These are phyloP conservation scores for Drosophila neonasuta DNA, from an alignment of 2,888 invertebrate species.

Conservation along the genomic window DNA sequence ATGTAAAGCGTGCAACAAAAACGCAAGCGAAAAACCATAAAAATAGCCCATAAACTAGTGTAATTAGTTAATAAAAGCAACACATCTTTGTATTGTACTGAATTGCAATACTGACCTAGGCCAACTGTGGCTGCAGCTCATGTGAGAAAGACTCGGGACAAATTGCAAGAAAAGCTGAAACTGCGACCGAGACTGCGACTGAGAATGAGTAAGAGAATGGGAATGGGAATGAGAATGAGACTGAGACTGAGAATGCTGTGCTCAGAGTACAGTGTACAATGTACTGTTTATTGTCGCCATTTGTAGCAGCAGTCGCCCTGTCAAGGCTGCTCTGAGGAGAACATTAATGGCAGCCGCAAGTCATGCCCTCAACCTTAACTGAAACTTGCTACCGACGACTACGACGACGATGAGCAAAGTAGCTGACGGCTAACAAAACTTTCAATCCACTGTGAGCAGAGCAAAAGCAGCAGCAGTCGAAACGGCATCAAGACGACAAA, in stretches of 20 bases:
- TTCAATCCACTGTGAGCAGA: conserved; percentile 54
- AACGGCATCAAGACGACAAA: conserved; percentile 16
- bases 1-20: background rate
- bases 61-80: conserved; percentile 9
- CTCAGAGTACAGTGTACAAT: conserved; percentile 36
- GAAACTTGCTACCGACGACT: too few relatives aligned
- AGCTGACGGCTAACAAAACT: conserved; percentile 76
- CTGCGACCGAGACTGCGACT: conserved; percentile 3
- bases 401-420: conserved; percentile 54
- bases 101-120: conserved; percentile 22
- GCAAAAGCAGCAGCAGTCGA: conserved; percentile 9
- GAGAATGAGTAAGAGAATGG: background rate
- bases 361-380: conserved; percentile 73
- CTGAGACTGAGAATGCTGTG: too few relatives aligned
- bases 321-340: conserved; percentile 50
- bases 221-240: background rate
- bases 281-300: conserved; percentile 63
- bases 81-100: background rate
- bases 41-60: background rate
- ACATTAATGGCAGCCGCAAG: conserved; percentile 70
- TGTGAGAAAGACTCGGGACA: conserved; percentile 21
- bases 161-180: conserved; percentile 25
- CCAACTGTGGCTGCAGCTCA: conserved; percentile 10
- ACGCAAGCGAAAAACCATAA: background rate
- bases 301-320: conserved; percentile 57